phyloP scores from a whole-genome alignment of 2,888 invertebrate species.

The Orthosia incerta region DNA sequence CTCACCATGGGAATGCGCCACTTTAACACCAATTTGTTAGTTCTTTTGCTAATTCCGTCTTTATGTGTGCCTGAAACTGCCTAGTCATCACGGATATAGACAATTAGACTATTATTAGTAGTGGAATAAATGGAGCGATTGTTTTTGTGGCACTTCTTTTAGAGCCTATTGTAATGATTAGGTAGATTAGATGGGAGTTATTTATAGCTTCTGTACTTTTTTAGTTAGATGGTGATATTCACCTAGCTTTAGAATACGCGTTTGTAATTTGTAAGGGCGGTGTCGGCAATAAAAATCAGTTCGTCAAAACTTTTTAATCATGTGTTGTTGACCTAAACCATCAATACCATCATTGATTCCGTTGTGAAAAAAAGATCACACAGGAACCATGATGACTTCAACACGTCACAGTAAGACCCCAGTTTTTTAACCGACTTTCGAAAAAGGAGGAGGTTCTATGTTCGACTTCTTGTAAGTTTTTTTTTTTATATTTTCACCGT shows the following conservation, averaged over 20 bases:
- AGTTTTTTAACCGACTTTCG: no score
- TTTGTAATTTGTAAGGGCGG: no score
- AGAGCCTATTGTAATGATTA: conserved; percentile 1
- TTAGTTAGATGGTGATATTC: neutral
- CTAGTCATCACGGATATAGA: conserved; percentile 24
- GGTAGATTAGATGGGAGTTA: neutral
- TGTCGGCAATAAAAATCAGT: no score
- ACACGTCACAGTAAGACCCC: no score
- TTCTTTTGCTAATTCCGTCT: neutral
- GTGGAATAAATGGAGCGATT: conserved; percentile 21
- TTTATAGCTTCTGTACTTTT: conserved; percentile 5
- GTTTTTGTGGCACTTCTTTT: conserved; percentile 31
- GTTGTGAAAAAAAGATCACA: no score
- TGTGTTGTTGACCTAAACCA: neutral
- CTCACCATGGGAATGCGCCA: no score
- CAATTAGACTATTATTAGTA: conserved; percentile 25
- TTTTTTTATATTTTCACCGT: no score
- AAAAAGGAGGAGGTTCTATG: no score
- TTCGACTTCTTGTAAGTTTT: no score
- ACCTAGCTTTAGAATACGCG: neutral
- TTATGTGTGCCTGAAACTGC: conserved; percentile 4
- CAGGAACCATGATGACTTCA: no score
- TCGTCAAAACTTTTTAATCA: neutral
- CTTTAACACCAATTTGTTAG: neutral
- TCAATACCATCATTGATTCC: no score